Base-by-base conservation (phyloP, 2,888 invertebrate species). In the Lamproptera curius region DNA sequence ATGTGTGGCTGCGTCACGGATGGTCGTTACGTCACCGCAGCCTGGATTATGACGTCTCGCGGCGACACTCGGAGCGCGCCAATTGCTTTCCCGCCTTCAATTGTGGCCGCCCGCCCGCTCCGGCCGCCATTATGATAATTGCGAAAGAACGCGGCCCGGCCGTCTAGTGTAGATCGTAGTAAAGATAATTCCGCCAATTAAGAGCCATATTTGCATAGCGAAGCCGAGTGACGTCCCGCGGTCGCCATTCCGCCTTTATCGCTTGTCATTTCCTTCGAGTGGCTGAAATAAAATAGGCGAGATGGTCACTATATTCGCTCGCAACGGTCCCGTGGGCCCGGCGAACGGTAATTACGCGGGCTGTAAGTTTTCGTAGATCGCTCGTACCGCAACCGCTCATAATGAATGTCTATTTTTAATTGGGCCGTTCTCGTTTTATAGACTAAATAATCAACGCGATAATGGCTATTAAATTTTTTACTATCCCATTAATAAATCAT, bases 191-290 rank as follows among this genome's bases (percentile, higher is more conserved):
- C 55, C 53, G 54, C 75, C 67, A 77, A 81, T 79, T 80, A 82
- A 73, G 74, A 68, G 50, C 62, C 58, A 61, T 78, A 80, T 85
- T 83, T 79, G 83, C 83, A 76, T 84, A 76, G 75, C 63, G 77
- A 54, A 1, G 57, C 57, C 63, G 60, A 61, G 63, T 74, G 78
- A 73, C 77, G 70, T 75, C 73, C 71, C 61, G 58, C 51, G 58
- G n/a, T 72, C 70, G 78, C 80, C 71, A 73, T 81, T 76, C 73
- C 66, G 55, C 66, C 65, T 67, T 74, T 78, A 70, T 77, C 54
- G 59, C 65, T 74, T 71, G 70, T 73, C 70, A 71, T 70, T 63
- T 73, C 70, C 70, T 72, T 57, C 64, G 73, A 70, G 60, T 56
- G 56, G 58, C 56, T 56, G 70, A 66, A 64, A 74, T 80, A 75